Percentiles rank a stretch among this genome's conserved stretches.
Conservation (phyloP, 2,888 invertebrate genomes). For the Blomia tropicalis region DNA sequence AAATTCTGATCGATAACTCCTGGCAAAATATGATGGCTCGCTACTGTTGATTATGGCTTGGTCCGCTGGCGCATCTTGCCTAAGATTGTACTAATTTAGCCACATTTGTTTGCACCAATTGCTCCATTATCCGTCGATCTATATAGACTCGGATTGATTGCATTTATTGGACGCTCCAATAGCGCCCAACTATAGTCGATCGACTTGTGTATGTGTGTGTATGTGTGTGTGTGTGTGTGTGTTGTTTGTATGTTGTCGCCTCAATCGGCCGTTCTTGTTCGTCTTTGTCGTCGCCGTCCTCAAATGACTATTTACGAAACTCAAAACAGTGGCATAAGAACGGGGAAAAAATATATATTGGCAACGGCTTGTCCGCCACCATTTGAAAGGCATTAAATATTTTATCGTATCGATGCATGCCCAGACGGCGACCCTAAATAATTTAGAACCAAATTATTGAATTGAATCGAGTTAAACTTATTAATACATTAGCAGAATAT, state of each 20-base stretch:
- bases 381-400: neutral
- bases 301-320: too few species aligned
- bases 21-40: too few species aligned
- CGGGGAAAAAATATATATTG: too few species aligned
- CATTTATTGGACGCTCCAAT: neutral
- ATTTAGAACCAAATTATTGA: slow-evolving; percentile 2
- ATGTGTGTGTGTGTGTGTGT: too few species aligned
- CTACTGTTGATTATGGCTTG: too few species aligned
- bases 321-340: too few species aligned
- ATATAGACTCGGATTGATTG: neutral
- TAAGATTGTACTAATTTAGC: neutral
- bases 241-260: too few species aligned
- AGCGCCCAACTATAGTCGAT: too few species aligned
- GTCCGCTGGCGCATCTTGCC: neutral
- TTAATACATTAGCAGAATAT: slow-evolving; percentile 1
- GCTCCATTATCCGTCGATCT: neutral
- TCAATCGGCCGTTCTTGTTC: too few species aligned
- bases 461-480: slow-evolving; percentile 1
- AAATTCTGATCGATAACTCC: neutral
- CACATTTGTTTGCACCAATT: neutral
- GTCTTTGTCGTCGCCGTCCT: too few species aligned
- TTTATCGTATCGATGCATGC: neutral
- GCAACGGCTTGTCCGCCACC: too few species aligned
- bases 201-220: too few species aligned
- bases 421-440: neutral